Evolutionary conservation across 30 jellyfish, hydroid and myxozoan genomes (phyloP).

Genomic region (Cassiopea xamachana): DNA sequence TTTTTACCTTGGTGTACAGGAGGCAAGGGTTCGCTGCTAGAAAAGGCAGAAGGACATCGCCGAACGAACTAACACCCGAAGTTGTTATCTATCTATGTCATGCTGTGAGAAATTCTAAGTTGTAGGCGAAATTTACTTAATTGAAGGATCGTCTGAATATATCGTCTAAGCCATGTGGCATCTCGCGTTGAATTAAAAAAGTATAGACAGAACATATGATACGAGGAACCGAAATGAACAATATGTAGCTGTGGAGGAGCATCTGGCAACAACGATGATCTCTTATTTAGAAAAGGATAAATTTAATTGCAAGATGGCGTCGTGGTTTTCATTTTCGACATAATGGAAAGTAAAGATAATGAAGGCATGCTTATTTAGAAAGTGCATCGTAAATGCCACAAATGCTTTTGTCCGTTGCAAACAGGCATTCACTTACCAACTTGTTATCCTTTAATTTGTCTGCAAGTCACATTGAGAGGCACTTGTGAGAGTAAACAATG

Average conservation of each 20-base stretch:
- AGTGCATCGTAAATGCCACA: slow-evolving; percentile 7
- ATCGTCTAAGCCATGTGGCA: too few species aligned
- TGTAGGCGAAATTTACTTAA: too few species aligned
- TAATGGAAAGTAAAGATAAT: slow-evolving; percentile 16
- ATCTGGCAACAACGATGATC: slow-evolving; percentile 48
- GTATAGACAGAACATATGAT: neutral
- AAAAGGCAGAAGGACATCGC: too few species aligned
- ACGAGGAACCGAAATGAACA: neutral
- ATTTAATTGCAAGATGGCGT: slow-evolving; percentile 50
- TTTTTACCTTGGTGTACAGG: too few species aligned
- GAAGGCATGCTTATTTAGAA: slow-evolving; percentile 19
- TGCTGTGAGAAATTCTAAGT: too few species aligned
- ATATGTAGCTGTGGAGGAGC: slow-evolving; percentile 28
- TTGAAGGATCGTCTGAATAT: too few species aligned
- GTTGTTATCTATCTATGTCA: too few species aligned
- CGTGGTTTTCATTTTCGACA: slow-evolving; percentile 42
- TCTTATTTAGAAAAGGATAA: slow-evolving; percentile 42
- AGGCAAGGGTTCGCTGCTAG: too few species aligned
- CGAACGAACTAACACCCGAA: too few species aligned
- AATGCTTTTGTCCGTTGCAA: slow-evolving; percentile 10
- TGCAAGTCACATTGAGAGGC: slow-evolving; percentile 5
- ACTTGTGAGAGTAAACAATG: slow-evolving; percentile 16
- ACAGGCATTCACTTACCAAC: neutral
- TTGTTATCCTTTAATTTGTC: slow-evolving; percentile 38
- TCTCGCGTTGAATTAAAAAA: neutral